Evolutionary conservation across 2,888 invertebrate species (phyloP).

Genomic region (Nemapogon koenigi): DNA sequence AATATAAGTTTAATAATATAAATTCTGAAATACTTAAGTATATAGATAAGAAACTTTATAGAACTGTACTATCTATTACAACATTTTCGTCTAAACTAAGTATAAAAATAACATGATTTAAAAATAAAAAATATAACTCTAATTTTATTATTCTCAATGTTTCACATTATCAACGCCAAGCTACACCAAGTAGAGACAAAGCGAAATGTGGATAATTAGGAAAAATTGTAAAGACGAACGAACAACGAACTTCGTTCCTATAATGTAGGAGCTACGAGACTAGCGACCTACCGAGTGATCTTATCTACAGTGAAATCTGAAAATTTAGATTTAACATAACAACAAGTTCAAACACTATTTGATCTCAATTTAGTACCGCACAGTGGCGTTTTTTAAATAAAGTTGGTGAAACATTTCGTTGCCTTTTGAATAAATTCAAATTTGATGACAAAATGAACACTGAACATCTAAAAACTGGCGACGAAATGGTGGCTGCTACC

Average conservation of each 20-base stretch:
- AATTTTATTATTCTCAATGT: conserved; percentile 38
- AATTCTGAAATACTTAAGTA: conserved; percentile 41
- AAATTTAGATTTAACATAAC: background rate
- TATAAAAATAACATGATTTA: conserved; percentile 48
- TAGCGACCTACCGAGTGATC: conserved; percentile 45
- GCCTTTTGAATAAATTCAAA: no score
- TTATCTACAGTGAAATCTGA: conserved; percentile 1
- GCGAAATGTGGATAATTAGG: conserved; percentile 37
- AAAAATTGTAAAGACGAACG: conserved; percentile 22
- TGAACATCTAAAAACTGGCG: no score
- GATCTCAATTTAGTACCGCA: background rate
- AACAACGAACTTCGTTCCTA: background rate
- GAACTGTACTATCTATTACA: conserved; percentile 53
- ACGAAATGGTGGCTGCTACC: no score
- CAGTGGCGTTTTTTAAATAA: background rate
- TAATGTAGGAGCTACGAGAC: conserved; percentile 53
- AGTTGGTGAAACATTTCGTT: conserved; percentile 2
- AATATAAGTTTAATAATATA: conserved; percentile 46
- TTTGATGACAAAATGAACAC: no score
- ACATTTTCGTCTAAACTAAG: conserved; percentile 55
- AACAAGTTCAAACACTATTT: background rate
- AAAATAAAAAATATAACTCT: conserved; percentile 41
- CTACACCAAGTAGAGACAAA: conserved; percentile 56
- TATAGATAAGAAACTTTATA: conserved; percentile 44
- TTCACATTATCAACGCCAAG: conserved; percentile 56